Conservation (phyloP, 2,113 vertebrate genomes). For the Riparia riparia region DNA sequence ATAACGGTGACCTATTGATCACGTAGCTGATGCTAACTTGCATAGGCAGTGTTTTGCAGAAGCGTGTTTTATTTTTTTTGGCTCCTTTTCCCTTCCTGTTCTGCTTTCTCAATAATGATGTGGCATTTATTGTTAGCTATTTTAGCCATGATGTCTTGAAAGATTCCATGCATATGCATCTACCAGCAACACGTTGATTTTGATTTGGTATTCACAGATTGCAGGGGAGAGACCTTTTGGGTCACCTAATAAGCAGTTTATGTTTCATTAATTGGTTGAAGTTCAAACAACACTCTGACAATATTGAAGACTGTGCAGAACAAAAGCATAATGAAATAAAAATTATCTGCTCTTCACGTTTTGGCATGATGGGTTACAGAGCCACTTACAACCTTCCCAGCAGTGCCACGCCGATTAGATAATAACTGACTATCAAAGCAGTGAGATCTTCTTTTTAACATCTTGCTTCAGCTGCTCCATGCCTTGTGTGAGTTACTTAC, state of each 20-base stretch:
- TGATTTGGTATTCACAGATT: constrained; percentile 53
- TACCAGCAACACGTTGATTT: constrained; percentile 33
- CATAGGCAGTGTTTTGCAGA: constrained; percentile 14
- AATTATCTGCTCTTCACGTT: constrained; percentile 51
- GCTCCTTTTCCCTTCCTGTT: constrained; percentile 3
- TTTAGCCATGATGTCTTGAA: constrained; percentile 37
- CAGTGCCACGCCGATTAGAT: background rate
- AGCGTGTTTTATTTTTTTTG: constrained; percentile 27
- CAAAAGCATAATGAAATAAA: constrained; percentile 63
- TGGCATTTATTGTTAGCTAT: constrained; percentile 47
- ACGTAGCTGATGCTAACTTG: constrained; percentile 3
- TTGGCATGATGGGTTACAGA: constrained; percentile 46
- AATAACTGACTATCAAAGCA: constrained; percentile 45
- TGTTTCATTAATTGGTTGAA: constrained; percentile 67
- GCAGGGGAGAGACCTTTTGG: constrained; percentile 43
- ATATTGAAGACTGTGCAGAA: constrained; percentile 52
- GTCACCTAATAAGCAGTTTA: constrained; percentile 66
- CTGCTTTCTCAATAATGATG: constrained; percentile 16
- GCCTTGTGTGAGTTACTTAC: background rate
- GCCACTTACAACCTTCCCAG: constrained; percentile 3
- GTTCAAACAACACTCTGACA: constrained; percentile 55
- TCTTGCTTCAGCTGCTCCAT: background rate
- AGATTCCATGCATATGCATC: constrained; percentile 54
- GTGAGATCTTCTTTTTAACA: background rate
- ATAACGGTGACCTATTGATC: constrained; percentile 25